A percentile compares a stretch with the other conserved stretches of the same genome.
phyloP scores from a whole-genome alignment of 2,113 vertebrate genomes.

The Mionectes macconnelli region DNA sequence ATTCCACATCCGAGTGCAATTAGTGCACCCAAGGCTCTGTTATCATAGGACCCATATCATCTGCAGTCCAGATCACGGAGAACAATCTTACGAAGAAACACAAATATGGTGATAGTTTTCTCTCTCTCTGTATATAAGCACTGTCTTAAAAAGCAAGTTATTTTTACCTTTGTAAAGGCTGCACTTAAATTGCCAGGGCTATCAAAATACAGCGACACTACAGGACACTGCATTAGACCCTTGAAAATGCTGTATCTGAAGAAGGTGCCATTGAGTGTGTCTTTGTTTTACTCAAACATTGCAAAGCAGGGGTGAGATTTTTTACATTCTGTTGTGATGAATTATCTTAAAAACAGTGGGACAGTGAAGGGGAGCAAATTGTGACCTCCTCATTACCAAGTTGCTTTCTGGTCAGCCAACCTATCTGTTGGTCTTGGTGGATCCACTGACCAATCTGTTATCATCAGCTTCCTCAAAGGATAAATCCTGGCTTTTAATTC shows the following conservation, averaged over 20 bases:
- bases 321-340: not conserved
- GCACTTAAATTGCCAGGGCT: not conserved
- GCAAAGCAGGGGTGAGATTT: not conserved
- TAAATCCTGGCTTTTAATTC: not conserved
- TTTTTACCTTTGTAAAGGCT: not conserved
- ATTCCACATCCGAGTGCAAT: not conserved
- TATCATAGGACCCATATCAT: not conserved
- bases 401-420: not conserved
- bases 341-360: not conserved
- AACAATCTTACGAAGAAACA: not conserved
- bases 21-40: not conserved
- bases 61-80: not conserved
- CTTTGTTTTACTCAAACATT: not conserved
- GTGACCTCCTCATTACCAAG: not conserved
- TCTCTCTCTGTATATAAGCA: not conserved
- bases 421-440: not conserved
- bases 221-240: not conserved
- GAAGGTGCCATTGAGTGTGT: not conserved
- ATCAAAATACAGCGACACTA: not conserved
- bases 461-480: not conserved
- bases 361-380: not conserved
- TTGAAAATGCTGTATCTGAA: not conserved
- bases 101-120: not conserved
- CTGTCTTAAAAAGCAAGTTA: not conserved
- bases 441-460: not conserved